Percentiles rank a stretch among this genome's conserved stretches.
Conservation (phyloP, 2,797 vertebrate species). For the Eurystomus glaucurus region DNA sequence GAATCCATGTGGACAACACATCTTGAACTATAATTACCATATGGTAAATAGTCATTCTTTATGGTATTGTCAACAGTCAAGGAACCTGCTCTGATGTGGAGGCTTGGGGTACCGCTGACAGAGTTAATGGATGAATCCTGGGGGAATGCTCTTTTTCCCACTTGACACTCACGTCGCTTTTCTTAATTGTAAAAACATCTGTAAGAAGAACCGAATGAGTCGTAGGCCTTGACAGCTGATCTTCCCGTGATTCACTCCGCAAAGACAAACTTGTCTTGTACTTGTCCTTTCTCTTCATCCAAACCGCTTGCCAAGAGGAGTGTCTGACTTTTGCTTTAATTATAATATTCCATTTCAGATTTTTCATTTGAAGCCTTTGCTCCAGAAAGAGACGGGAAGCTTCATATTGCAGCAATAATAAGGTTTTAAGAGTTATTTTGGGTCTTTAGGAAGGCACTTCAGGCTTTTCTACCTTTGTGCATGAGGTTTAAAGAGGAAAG, state of each 20-base stretch:
- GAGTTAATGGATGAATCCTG: slow-evolving; percentile 59
- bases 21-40: slow-evolving; percentile 68
- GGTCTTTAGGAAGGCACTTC: background rate
- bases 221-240: slow-evolving; percentile 66
- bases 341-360: slow-evolving; percentile 7
- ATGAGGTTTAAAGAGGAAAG: background rate
- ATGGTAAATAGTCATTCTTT: slow-evolving; percentile 64
- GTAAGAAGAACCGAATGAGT: slow-evolving; percentile 62
- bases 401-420: background rate
- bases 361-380: slow-evolving; percentile 7
- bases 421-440: background rate
- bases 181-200: slow-evolving; percentile 71
- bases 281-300: slow-evolving; percentile 54
- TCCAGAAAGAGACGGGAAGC: background rate
- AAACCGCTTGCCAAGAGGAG: slow-evolving; percentile 39
- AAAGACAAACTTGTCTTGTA: slow-evolving; percentile 51
- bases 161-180: slow-evolving; percentile 62
- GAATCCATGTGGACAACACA: slow-evolving; percentile 63
- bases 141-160: slow-evolving; percentile 56
- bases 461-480: background rate
- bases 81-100: slow-evolving; percentile 60
- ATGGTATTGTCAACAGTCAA: slow-evolving; percentile 58
- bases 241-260: slow-evolving; percentile 51
- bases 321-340: slow-evolving; percentile 39
- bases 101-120: slow-evolving; percentile 46